phyloP scores from a whole-genome alignment of 2,113 vertebrate species.

The Myodes glareolus region DNA sequence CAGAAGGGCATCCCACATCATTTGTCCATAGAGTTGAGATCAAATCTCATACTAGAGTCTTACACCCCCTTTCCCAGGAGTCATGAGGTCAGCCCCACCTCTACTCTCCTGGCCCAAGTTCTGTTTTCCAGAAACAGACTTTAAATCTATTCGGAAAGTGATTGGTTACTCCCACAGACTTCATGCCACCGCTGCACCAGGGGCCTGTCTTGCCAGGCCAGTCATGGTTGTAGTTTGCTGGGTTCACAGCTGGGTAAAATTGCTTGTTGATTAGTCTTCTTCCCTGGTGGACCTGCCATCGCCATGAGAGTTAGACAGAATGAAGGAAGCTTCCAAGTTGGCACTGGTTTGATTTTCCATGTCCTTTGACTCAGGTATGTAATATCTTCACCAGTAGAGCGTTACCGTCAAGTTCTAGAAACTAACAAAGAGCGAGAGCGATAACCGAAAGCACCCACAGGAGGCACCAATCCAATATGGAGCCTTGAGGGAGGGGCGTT shows the following conservation, averaged over 20 bases:
- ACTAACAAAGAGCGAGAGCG: neutral
- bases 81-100: neutral
- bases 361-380: neutral
- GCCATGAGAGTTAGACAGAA: neutral
- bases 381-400: neutral
- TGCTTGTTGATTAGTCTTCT: neutral
- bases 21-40: neutral
- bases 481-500: neutral
- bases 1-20: no score
- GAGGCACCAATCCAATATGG: neutral
- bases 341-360: neutral
- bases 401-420: neutral
- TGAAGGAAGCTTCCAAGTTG: no score
- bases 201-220: neutral
- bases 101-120: neutral
- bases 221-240: neutral
- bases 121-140: neutral
- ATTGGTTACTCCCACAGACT: neutral
- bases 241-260: neutral
- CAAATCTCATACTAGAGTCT: neutral
- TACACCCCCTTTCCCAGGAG: neutral
- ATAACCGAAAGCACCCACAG: neutral
- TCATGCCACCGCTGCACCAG: accelerated
- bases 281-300: neutral
- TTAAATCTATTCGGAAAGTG: neutral